phyloP scores from a whole-genome alignment of 2,888 invertebrate species.

The Lingula anatina region DNA sequence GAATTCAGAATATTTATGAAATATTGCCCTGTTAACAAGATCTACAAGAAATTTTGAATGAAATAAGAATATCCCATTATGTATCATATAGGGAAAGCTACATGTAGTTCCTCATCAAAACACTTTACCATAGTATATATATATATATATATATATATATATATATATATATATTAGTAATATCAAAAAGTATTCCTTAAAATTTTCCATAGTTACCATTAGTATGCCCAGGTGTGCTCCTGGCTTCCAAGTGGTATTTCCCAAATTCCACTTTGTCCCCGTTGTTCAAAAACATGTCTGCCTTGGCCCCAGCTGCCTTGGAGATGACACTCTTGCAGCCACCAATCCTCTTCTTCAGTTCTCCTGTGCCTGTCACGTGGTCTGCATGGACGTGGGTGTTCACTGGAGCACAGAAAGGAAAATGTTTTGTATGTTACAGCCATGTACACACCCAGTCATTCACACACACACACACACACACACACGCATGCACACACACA shows the following conservation, averaged over 20 bases:
- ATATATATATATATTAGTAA: too few relatives aligned
- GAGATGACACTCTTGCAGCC: slow-evolving; percentile 81
- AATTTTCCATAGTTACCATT: slow-evolving; percentile 59
- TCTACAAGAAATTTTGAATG: too few relatives aligned
- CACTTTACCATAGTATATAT: too few relatives aligned
- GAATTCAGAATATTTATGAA: too few relatives aligned
- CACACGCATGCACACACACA: not conserved
- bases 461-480: not conserved
- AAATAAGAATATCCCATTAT: too few relatives aligned
- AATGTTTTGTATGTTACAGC: not conserved
- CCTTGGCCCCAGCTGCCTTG: slow-evolving; percentile 72
- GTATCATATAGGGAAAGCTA: too few relatives aligned
- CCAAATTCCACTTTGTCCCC: slow-evolving; percentile 74
- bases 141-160: too few relatives aligned
- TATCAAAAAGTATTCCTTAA: too few relatives aligned
- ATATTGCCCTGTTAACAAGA: too few relatives aligned
- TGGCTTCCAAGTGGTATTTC: slow-evolving; percentile 60
- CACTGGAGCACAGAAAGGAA: slow-evolving; percentile 57
- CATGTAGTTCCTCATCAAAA: too few relatives aligned
- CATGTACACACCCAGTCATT: too few relatives aligned
- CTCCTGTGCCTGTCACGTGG: slow-evolving; percentile 92
- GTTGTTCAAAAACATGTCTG: slow-evolving; percentile 72
- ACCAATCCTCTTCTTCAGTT: slow-evolving; percentile 69
- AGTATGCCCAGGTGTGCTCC: slow-evolving; percentile 88
- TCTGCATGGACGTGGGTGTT: slow-evolving; percentile 99